These are phyloP conservation scores for Spondyliosoma cantharus DNA, from an alignment of 2,797 vertebrate species.

Conservation along the genomic window DNA sequence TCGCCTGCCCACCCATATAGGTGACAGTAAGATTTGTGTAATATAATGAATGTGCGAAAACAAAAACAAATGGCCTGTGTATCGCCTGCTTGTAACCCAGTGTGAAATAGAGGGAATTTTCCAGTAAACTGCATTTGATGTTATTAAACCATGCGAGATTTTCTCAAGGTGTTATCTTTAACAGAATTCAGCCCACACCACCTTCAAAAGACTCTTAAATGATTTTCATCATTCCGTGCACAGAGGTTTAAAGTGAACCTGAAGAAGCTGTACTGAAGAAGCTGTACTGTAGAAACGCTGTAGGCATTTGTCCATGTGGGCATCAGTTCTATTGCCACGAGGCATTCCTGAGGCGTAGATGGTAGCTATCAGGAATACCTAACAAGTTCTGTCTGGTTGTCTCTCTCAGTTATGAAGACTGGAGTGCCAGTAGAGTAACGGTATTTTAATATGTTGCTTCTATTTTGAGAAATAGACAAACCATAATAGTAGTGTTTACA, in stretches of 20 bases:
- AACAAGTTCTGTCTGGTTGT: not conserved
- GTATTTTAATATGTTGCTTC: not conserved
- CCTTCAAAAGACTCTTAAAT: not conserved
- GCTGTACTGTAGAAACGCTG: not conserved
- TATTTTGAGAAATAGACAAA: not conserved
- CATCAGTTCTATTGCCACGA: slow-evolving; percentile 8
- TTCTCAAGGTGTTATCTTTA: slow-evolving; percentile 21
- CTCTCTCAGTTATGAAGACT: not conserved
- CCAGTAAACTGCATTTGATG: slow-evolving; percentile 18
- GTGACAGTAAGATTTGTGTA: not conserved
- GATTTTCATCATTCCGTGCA: not conserved
- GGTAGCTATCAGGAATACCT: slow-evolving; percentile 5
- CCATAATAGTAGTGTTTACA: not conserved
- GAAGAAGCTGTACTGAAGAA: not conserved
- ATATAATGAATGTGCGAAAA: slow-evolving; percentile 10
- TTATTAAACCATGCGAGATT: slow-evolving; percentile 28
- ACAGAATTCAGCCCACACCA: slow-evolving; percentile 15
- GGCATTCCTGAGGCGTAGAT: slow-evolving; percentile 21
- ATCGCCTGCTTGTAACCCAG: not conserved
- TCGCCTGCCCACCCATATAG: not conserved
- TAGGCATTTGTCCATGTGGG: slow-evolving; percentile 27
- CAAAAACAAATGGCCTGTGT: not conserved
- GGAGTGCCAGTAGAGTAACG: not conserved
- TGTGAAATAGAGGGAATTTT: not conserved
- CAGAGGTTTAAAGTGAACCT: slow-evolving; percentile 12